Conservation (phyloP, 2,888 invertebrate genomes). For the Liodrosophila aerea region DNA sequence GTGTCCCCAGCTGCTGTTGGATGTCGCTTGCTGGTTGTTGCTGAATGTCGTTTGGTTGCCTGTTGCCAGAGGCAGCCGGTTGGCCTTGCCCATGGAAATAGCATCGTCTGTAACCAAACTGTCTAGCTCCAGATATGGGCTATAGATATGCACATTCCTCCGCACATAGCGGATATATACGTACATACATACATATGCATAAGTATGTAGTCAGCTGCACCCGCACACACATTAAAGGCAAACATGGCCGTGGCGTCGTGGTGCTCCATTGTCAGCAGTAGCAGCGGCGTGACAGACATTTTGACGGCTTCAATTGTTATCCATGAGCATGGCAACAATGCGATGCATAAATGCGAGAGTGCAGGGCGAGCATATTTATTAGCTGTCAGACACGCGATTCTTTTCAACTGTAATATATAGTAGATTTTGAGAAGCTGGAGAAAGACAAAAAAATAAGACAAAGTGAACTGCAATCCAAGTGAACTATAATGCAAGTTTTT, state of each 20-base stretch:
- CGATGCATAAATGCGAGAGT: slow-evolving; percentile 30
- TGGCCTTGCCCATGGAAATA: slow-evolving; percentile 68
- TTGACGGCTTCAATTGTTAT: slow-evolving; percentile 46
- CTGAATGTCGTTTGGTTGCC: not conserved
- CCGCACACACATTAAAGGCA: slow-evolving; percentile 41
- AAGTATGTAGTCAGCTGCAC: slow-evolving; percentile 27
- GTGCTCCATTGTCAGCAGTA: slow-evolving; percentile 22
- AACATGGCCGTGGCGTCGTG: slow-evolving; percentile 17
- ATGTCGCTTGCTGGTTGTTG: not conserved
- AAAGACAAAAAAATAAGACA: not conserved
- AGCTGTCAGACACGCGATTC: slow-evolving; percentile 31
- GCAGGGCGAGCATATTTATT: slow-evolving; percentile 25
- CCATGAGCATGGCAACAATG: slow-evolving; percentile 28
- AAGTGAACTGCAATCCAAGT: not conserved
- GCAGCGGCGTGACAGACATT: slow-evolving; percentile 43
- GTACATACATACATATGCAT: not conserved
- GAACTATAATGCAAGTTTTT: too few relatives aligned
- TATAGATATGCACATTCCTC: slow-evolving; percentile 39
- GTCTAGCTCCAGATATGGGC: slow-evolving; percentile 22
- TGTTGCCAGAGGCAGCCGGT: slow-evolving; percentile 8
- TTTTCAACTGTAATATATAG: slow-evolving; percentile 4
- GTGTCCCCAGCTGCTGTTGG: slow-evolving; percentile 29
- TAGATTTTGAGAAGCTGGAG: not conserved
- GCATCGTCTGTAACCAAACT: slow-evolving; percentile 44
- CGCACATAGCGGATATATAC: slow-evolving; percentile 1